These are phyloP conservation scores for Periophthalmus magnuspinnatus DNA, from an alignment of 2,797 vertebrate species.

Conservation along the genomic window DNA sequence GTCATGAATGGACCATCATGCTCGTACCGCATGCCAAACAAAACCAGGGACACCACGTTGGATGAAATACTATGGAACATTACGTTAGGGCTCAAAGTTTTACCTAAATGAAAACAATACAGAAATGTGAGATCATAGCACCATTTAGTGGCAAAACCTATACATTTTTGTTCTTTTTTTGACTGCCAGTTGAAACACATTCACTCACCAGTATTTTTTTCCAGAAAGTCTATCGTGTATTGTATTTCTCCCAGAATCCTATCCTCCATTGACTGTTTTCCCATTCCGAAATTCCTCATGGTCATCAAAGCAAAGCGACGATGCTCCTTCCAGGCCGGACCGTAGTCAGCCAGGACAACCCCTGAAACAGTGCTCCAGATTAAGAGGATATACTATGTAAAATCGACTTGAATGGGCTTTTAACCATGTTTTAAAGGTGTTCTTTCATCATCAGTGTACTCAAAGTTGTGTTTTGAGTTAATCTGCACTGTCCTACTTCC, in stretches of 20 bases:
- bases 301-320: slow-evolving; percentile 75
- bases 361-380: slow-evolving; percentile 37
- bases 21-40: slow-evolving; percentile 69
- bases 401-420: no score
- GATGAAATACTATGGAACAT: slow-evolving; percentile 75
- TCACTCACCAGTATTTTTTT: slow-evolving; percentile 56
- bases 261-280: slow-evolving; percentile 77
- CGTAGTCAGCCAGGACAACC: slow-evolving; percentile 68
- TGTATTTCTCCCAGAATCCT: slow-evolving; percentile 68
- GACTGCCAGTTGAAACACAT: not conserved
- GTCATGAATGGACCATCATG: slow-evolving; percentile 61
- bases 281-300: slow-evolving; percentile 76
- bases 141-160: not conserved
- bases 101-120: slow-evolving; percentile 47
- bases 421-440: no score
- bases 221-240: slow-evolving; percentile 47
- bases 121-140: not conserved
- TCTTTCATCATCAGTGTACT: no score
- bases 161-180: not conserved
- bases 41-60: slow-evolving; percentile 75
- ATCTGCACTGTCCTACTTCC: no score
- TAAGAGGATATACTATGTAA: no score
- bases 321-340: slow-evolving; percentile 68
- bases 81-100: slow-evolving; percentile 53
- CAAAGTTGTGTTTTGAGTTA: no score